A percentile compares a stretch with the other conserved stretches of the same genome.
These are phyloP conservation scores for Cryptocheilus praepositus DNA, from an alignment of 2,888 invertebrate genomes.

Conservation along the genomic window DNA sequence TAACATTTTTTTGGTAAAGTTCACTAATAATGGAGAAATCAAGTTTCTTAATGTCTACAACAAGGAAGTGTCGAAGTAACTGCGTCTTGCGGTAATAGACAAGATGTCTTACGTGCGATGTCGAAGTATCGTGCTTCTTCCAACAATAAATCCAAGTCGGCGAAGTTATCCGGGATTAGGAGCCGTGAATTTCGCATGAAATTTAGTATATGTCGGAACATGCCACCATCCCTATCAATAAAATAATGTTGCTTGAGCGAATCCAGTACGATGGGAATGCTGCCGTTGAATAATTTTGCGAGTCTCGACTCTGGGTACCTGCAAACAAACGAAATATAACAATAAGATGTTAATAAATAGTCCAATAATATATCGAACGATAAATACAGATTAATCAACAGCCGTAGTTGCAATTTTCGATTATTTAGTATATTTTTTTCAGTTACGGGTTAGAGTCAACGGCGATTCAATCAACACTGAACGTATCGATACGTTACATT, in stretches of 20 bases:
- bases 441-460: no score
- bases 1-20: no score
- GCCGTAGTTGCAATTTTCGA: no score
- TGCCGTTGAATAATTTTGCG: slow-evolving; percentile 95
- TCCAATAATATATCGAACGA: no score
- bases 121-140: slow-evolving; percentile 96
- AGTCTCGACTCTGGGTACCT: slow-evolving; percentile 95
- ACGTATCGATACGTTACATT: no score
- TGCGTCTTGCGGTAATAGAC: no score
- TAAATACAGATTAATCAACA: no score
- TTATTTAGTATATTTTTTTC: no score
- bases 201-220: slow-evolving; percentile 98
- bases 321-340: slow-evolving; percentile 65
- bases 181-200: slow-evolving; percentile 94
- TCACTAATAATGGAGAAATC: no score
- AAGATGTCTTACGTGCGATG: slow-evolving; percentile 81
- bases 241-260: slow-evolving; percentile 98
- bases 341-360: neutral
- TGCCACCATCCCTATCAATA: slow-evolving; percentile 97
- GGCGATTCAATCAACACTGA: no score
- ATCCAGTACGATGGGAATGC: slow-evolving; percentile 96
- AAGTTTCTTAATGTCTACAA: no score
- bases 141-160: slow-evolving; percentile 88
- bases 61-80: no score
- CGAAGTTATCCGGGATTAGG: slow-evolving; percentile 90